These are phyloP conservation scores for Cataglyphis rosenhaueri DNA, from an alignment of 2,888 invertebrate genomes.

Conservation along the genomic window DNA sequence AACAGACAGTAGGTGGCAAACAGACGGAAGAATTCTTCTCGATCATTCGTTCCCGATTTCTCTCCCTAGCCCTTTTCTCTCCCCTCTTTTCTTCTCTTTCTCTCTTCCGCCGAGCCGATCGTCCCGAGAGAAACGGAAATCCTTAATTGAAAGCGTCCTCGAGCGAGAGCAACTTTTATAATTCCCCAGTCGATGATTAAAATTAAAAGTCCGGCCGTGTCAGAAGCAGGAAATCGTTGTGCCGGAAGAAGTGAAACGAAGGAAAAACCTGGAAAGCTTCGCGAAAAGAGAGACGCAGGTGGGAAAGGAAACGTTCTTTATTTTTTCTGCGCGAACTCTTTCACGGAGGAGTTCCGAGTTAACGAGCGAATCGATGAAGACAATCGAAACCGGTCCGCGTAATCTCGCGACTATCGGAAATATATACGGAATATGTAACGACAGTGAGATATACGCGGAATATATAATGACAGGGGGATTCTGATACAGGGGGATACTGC, in stretches of 20 bases:
- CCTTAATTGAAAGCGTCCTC: slow-evolving; percentile 82
- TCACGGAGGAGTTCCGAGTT: slow-evolving; percentile 22
- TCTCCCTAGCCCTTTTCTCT: slow-evolving; percentile 36
- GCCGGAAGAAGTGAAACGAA: slow-evolving; percentile 72
- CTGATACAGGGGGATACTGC: slow-evolving; percentile 23
- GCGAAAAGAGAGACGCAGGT: slow-evolving; percentile 38
- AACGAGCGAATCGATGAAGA: slow-evolving; percentile 52
- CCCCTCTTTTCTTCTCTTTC: slow-evolving; percentile 23
- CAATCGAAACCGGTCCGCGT: slow-evolving; percentile 49
- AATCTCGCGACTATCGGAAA: slow-evolving; percentile 44
- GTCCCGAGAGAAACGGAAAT: slow-evolving; percentile 78
- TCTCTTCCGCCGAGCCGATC: slow-evolving; percentile 71
- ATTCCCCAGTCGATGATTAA: slow-evolving; percentile 81
- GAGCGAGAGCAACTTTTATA: slow-evolving; percentile 77
- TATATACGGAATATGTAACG: slow-evolving; percentile 56
- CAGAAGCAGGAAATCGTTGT: slow-evolving; percentile 75
- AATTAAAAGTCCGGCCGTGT: slow-evolving; percentile 81
- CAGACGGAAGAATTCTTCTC: slow-evolving; percentile 29
- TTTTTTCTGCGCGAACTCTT: slow-evolving; percentile 43
- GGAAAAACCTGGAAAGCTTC: slow-evolving; percentile 62
- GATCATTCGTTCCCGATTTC: slow-evolving; percentile 43
- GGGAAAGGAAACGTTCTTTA: slow-evolving; percentile 19
- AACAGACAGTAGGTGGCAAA: slow-evolving; percentile 2
- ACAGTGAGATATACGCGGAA: slow-evolving; percentile 50
- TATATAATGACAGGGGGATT: slow-evolving; percentile 39